Evolutionary conservation across 2,888 invertebrate genomes (phyloP), one percentile per base, ranked within the genome.

Genomic region (Epinotia demarniana): DNA sequence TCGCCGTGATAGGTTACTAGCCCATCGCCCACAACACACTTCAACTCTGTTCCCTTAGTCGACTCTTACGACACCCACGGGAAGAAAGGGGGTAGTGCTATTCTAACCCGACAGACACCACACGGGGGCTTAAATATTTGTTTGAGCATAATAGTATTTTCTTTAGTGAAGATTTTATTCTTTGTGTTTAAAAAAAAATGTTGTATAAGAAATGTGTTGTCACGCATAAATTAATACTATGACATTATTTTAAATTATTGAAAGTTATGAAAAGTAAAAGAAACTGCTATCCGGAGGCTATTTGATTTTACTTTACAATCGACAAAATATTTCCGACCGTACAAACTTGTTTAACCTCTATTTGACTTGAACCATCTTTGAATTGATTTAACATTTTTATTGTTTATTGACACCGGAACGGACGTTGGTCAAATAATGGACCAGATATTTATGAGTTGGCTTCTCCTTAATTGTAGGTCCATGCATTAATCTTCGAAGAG

Each of bases 401-500:
- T 71, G 67, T 75, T 72, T 72, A 72, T 72, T 67, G 72, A 72
- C 67, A 72, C 53, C 27, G 60, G 23, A 60, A 63, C 73, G 57
- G 73, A 67, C 68, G 53, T 49, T 62, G 53, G 61, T 79, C 49
- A 58, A 53, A 72, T 77, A 69, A 77, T 60, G 55, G 64, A 11
- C n/a, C 9, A 60, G 53, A 70, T 79, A 80, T 80, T 80, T 83
- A 81, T 80, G 76, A 78, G 69, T 77, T 78, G 74, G 79, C 81
- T 82, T 80, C 79, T 76, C 76, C 79, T 81, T 82, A 84, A 82
- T 84, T 77, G 81, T 78, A 77, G 78, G 73, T 74, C 79, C 81
- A 80, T 75, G 81, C 82, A 81, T 80, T 86, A 86, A 86, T 89
- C 88, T 85, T 84, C 77, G 72, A 76, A 77, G 79, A 85, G 86